Base-by-base conservation (phyloP, 2,888 invertebrate genomes). In the Sialis lutaria region DNA sequence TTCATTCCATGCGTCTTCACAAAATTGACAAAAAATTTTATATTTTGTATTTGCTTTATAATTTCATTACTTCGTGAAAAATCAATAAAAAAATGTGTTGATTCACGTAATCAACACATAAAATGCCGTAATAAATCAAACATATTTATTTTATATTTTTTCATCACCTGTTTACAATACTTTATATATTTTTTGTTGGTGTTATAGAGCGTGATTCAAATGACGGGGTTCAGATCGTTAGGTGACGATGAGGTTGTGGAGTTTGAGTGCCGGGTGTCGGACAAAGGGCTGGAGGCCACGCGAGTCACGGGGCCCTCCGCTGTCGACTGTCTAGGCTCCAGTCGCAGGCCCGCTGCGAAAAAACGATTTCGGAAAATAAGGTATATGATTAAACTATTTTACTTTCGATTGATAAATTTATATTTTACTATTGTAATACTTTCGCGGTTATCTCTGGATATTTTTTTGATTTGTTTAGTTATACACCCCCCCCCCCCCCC, bases 221-320 rank as follows among this genome's bases (percentile, higher is more conserved):
- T 91, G 87, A 72, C 74, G 42, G 91, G 92, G 5, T 92, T 92
- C 64, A 75, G 87, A 51, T 89, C 89, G 46, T 67, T 92, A 53
- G 90, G 83, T 2, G 90, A 91, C 56, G 85, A 85, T 44, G 91
- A 92, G 62, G 80, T 81, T 55, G 85, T 91, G 32, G 89, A 91
- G 63, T 91, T 90, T 60, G 84, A 87, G 61, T 84, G 82, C 62
- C 80, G 84, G 61, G 73, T 77, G 53, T 89, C 89, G 0, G 85
- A 81, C 54, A 86, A 89, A 57, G 92, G 91, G 0, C 64, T 86
- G 52, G 91, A 92, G 64, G 91, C 91, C 9, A 88, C 86, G 2
- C 71, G 80, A 44, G 90, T 91, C 5, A 82, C 82, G 4, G 91
- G 89, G 0, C 79, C 81, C 0, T 79, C 78, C 33, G 79, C 82